Evolutionary conservation across 2,113 vertebrate genomes (phyloP), one percentile per base, ranked within the genome.

Genomic region (Aphelocoma coerulescens): DNA sequence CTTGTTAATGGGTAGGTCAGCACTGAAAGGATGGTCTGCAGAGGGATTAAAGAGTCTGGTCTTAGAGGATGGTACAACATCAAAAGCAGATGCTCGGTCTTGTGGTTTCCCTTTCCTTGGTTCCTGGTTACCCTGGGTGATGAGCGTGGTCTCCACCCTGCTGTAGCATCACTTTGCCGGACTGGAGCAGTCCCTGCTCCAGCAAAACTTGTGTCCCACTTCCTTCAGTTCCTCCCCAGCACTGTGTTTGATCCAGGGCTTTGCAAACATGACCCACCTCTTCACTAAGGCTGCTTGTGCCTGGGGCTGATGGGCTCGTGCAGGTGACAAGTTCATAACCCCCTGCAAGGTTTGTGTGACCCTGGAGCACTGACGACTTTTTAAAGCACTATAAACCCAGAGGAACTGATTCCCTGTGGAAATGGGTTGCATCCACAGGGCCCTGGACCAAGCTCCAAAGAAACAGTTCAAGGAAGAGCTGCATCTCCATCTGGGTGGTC

Each of bases 111-210:
- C 11, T 39, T 57, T 43, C 22, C 55, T 49, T 6, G 1, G 27
- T 6, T 65, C 33, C 24, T 19, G 8, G 4, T 49, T 71, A 7
- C 20, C 11, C 19, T 22, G 10, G 8, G 16, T 44, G 51, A 44
- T 1, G 5, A 78, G 11, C 0, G 3, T 3, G 3, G 33, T 27
- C 22, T 37, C 32, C 51, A 26, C 4, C 30, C 33, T n/a, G 20
- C 62, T 49, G 33, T n/a, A 49, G n/a, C 20, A 17, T 43, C 3
- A 2, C 32, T 39, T 55, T 77, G 41, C 37, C 33, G 69, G 23
- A 24, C 26, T 16, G 20, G 3, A 7, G 35, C 54, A 35, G 20
- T 41, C 52, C 28, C 30, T 46, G 52, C 72, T 80, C 23, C 67
- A 59, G 52, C 61, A 63, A n/a, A 76, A 32, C 20, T 51, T 26